These are phyloP conservation scores for Apocheima hispidaria DNA, from an alignment of 2,888 invertebrate species.

Conservation along the genomic window DNA sequence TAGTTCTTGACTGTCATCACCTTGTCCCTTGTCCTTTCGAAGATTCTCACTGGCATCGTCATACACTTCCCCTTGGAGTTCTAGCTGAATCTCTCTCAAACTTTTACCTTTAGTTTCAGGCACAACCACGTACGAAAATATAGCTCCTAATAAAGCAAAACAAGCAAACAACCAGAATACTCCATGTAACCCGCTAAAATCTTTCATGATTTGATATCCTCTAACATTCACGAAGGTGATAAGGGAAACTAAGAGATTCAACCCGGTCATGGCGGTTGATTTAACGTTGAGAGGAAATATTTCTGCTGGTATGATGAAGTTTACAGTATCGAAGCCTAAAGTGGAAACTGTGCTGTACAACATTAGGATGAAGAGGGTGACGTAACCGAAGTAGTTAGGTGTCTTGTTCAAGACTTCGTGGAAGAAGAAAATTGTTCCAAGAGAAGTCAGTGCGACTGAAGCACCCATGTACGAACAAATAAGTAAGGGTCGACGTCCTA, in stretches of 20 bases:
- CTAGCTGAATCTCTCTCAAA: constrained; percentile 82
- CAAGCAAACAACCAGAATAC: constrained; percentile 79
- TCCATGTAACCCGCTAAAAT: constrained; percentile 74
- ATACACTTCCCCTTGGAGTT: constrained; percentile 69
- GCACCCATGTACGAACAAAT: constrained; percentile 69
- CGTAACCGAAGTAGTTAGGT: constrained; percentile 57
- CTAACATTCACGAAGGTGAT: constrained; percentile 79
- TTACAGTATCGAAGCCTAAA: constrained; percentile 78
- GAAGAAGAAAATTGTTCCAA: constrained; percentile 69
- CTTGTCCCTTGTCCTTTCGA: constrained; percentile 18
- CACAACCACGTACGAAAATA: constrained; percentile 73
- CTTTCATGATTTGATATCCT: constrained; percentile 77
- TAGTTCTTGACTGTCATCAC: constrained; percentile 13
- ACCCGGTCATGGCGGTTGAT: constrained; percentile 78
- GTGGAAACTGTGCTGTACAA: constrained; percentile 59
- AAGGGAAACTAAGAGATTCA: constrained; percentile 71
- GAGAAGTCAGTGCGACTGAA: constrained; percentile 51
- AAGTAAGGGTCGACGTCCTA: constrained; percentile 78
- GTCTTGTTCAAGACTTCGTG: constrained; percentile 55
- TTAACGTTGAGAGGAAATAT: constrained; percentile 86
- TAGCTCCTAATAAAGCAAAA: constrained; percentile 70
- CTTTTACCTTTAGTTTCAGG: constrained; percentile 87
- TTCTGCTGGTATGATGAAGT: constrained; percentile 82
- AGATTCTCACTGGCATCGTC: constrained; percentile 45
- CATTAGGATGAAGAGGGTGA: constrained; percentile 74